Evolutionary conservation across 2,113 vertebrate species (phyloP).

Genomic region (Elaphurus davidianus): DNA sequence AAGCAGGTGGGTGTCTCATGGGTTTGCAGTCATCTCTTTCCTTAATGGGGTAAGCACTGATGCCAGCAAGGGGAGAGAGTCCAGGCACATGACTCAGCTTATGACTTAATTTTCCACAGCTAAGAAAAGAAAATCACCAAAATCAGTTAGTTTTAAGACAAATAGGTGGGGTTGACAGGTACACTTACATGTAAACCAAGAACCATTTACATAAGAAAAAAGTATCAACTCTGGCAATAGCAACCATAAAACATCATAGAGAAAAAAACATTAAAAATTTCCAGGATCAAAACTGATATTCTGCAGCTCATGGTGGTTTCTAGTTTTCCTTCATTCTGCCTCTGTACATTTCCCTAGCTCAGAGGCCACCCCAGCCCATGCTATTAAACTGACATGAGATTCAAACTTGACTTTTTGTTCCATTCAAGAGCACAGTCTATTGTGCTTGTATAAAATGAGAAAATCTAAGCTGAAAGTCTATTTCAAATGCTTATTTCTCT

Average conservation of each 20-base stretch:
- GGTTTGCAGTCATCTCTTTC: neutral
- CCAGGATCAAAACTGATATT: neutral
- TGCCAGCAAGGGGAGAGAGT: neutral
- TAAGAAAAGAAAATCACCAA: slow-evolving; percentile 61
- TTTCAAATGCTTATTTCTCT: neutral
- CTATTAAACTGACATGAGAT: neutral
- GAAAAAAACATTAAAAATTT: neutral
- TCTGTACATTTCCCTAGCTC: neutral
- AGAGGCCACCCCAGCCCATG: neutral
- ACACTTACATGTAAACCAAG: neutral
- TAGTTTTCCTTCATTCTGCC: neutral
- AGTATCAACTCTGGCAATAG: neutral
- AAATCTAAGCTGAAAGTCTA: neutral
- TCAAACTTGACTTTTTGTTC: neutral
- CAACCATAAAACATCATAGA: neutral
- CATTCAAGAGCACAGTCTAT: neutral
- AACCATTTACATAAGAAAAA: neutral
- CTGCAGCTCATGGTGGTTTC: neutral
- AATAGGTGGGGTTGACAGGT: neutral
- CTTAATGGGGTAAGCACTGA: neutral
- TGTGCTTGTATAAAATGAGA: neutral
- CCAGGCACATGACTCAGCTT: slow-evolving; percentile 6
- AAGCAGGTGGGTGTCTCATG: neutral
- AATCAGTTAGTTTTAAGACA: neutral
- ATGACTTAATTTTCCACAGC: slow-evolving; percentile 87